These are phyloP conservation scores for Scaptomyza pallida DNA, from an alignment of 1,140 invertebrate species.

Conservation along the genomic window DNA sequence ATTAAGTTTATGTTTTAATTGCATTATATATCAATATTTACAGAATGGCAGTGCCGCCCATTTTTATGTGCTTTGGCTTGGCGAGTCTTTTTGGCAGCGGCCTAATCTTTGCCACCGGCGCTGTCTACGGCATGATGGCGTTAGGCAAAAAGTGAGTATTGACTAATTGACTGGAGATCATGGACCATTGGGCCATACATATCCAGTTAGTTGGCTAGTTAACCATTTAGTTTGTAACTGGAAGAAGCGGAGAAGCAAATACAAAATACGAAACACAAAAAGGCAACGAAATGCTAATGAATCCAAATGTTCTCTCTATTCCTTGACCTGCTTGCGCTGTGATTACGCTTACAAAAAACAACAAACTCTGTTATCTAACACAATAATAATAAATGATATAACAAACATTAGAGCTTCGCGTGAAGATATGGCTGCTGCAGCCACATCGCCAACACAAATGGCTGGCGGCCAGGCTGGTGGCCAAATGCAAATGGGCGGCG, in stretches of 20 bases:
- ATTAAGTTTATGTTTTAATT: too few relatives aligned
- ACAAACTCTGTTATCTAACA: constrained; percentile 38
- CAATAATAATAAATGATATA: constrained; percentile 17
- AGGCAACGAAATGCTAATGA: constrained; percentile 37
- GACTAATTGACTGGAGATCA: constrained; percentile 4
- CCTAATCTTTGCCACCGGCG: constrained; percentile 93
- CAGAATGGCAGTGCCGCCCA: constrained; percentile 91
- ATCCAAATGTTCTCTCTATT: constrained; percentile 43
- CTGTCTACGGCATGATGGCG: constrained; percentile 97
- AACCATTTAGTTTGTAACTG: constrained; percentile 16
- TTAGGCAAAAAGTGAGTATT: constrained; percentile 94
- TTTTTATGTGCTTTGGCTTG: constrained; percentile 91
- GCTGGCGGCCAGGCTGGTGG: constrained; percentile 85
- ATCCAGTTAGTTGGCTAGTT: constrained; percentile 36
- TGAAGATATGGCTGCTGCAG: constrained; percentile 92
- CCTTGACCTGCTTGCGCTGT: constrained; percentile 49
- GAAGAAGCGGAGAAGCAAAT: constrained; percentile 23
- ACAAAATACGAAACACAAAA: background rate
- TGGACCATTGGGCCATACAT: background rate
- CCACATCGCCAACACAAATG: constrained; percentile 87
- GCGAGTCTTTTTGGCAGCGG: constrained; percentile 93
- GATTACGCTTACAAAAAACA: constrained; percentile 35
- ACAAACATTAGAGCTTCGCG: constrained; percentile 88
- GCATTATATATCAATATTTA: background rate
- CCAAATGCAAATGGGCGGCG: constrained; percentile 87